Evolutionary conservation across 2,797 vertebrate genomes (phyloP), one percentile per base, ranked within the genome.

Genomic region (Zalophus californianus): DNA sequence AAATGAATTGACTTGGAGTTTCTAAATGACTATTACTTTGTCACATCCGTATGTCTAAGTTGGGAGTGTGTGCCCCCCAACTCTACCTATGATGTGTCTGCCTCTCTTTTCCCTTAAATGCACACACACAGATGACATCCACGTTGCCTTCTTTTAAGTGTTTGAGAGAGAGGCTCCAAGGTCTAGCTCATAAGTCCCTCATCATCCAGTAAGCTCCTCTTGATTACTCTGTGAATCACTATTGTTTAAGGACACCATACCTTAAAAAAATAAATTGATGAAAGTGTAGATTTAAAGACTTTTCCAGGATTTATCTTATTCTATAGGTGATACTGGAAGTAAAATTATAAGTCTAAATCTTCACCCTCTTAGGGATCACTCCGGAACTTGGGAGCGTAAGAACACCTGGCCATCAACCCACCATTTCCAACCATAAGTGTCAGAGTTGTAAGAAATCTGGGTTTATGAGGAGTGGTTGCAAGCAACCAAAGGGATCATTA

Each of bases 171-270:
- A 41, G 66, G n/a, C 88, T 89, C n/a, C 23, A 44, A 60, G 16
- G 5, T 54, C 20, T 66, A 75, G 41, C n/a, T 93, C 66, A 70
- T 27, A 90, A 90, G 86, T 86, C 64, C 60, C 56, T 77, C 35
- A 56, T 77, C 70, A 80, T 58, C 70, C 85, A 38, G 11, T 96
- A 95, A 96, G 56, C 79, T 84, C 70, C 32, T 64, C 84, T 60
- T 35, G 35, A 91, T 89, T 75, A 52, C 44, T 91, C 79, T 90
- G 52, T 23, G 68, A 94, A 70, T 93, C 86, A 64, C 35, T 50
- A 15, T 2, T 5, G 92, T 87, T 78, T 94, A 93, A 93, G 70
- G 50, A 58, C 21, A 80, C n/a, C 1, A 1, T n/a, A 64, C 58
- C 91, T 91, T 87, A 41, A 80, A 92, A 52, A 73, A 83, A 77